Evolutionary conservation across 2,113 vertebrate genomes (phyloP), one percentile per base, ranked within the genome.

Genomic region (Scytalopus superciliaris): DNA sequence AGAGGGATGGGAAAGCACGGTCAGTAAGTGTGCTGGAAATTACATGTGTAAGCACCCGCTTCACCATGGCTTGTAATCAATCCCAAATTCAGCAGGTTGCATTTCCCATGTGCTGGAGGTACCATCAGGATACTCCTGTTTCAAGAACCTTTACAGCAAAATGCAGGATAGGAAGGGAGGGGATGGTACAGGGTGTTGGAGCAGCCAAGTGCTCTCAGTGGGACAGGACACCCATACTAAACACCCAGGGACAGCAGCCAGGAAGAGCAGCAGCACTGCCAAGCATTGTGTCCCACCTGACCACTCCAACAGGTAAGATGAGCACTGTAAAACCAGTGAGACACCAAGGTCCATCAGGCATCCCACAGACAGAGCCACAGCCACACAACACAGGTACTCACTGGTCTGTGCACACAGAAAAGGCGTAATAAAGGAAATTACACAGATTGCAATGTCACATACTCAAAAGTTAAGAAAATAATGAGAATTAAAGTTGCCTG

Each of bases 301-400:
- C 3, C 66, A 55, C 16, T 28, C 17, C 3, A 9, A 45, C 25
- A 74, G 67, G 17, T 3, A 17, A 0, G 1, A 23, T 2, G n/a
- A 45, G 37, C 56, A 24, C 37, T 35, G 16, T 53, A n/a, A 59
- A 64, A 31, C 35, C 7, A 39, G 37, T 35, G 42, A 47, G n/a
- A 67, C 44, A 30, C 3, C 3, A 2, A 56, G 10, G 8, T 19
- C 52, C 47, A 9, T 6, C 74, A 75, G 33, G 19, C 45, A 19
- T 2, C 19, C 39, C 7, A 5, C 0, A 2, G 17, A 45, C 0
- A 1, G 28, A 82, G 24, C 27, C 67, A 10, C 17, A 2, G 59
- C 40, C 57, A 30, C 4, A 0, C 52, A n/a, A 17, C 0, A 1
- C 0, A 0, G 44, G 59, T 3, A 7, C 4, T 7, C 39, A 35